Evolutionary conservation across 2,888 invertebrate genomes (phyloP).

Genomic region (Agriopis marginaria): DNA sequence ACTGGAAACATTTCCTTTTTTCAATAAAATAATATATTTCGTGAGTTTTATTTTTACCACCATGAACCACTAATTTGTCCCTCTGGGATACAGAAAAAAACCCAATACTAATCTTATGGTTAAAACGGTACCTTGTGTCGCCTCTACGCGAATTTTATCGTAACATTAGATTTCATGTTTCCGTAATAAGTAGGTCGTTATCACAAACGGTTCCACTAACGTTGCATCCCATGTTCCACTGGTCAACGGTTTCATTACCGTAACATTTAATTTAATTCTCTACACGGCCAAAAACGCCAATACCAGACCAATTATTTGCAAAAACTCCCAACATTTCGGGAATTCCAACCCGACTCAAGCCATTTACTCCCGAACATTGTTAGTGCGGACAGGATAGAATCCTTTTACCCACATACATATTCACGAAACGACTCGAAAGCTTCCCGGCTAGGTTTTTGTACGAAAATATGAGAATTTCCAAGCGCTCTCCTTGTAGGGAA

Average conservation of each 20-base stretch:
- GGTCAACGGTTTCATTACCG: slow-evolving; percentile 15
- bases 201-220: not conserved
- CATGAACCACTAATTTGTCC: no score
- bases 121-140: no score
- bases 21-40: no score
- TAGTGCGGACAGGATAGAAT: slow-evolving; percentile 22
- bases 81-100: no score
- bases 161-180: not conserved
- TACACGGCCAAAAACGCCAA: slow-evolving; percentile 19
- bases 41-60: no score
- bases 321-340: slow-evolving; percentile 23
- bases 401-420: slow-evolving; percentile 34
- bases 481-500: slow-evolving; percentile 12
- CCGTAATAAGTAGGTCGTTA: not conserved
- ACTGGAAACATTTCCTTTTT: no score
- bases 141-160: no score
- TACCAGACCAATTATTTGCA: slow-evolving; percentile 23
- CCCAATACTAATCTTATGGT: no score
- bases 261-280: slow-evolving; percentile 20
- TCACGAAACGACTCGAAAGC: slow-evolving; percentile 13
- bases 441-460: slow-evolving; percentile 18
- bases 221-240: not conserved
- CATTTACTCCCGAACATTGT: slow-evolving; percentile 28
- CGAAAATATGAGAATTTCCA: slow-evolving; percentile 23
- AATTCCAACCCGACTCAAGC: slow-evolving; percentile 27